A percentile compares a stretch with the other conserved stretches of the same genome.
Evolutionary conservation across 2,888 invertebrate genomes (phyloP).

Genomic region (Cyrtodaria siliqua): DNA sequence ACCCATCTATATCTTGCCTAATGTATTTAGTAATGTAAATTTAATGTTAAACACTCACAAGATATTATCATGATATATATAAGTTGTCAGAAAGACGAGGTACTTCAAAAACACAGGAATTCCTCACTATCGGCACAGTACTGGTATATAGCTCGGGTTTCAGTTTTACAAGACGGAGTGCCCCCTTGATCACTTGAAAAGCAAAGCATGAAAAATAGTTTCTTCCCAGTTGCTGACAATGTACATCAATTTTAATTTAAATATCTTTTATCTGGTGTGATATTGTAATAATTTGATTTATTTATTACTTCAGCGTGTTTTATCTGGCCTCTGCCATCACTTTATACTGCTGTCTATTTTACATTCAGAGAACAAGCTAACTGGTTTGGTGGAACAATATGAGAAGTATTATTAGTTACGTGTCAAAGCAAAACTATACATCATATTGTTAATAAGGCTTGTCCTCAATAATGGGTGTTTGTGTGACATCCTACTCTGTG

Average conservation of each 20-base stretch:
- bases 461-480: too few species aligned
- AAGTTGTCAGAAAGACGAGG: conserved; percentile 48
- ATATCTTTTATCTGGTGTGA: conserved; percentile 42
- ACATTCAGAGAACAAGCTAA: too few species aligned
- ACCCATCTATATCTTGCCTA: conserved; percentile 59
- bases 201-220: conserved; percentile 30
- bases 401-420: too few species aligned
- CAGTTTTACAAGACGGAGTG: not conserved
- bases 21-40: conserved; percentile 70
- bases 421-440: too few species aligned
- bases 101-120: conserved; percentile 23
- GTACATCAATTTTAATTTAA: conserved; percentile 61
- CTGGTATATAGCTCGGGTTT: not conserved
- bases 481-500: too few species aligned
- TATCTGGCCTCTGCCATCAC: too few species aligned
- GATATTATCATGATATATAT: conserved; percentile 66
- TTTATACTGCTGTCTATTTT: too few species aligned
- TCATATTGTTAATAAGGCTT: too few species aligned
- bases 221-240: conserved; percentile 46
- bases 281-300: conserved; percentile 26
- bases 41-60: conserved; percentile 67
- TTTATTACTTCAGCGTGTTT: too few species aligned
- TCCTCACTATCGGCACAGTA: not conserved
- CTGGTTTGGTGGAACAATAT: too few species aligned
- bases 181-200: not conserved